A percentile compares a stretch with the other conserved stretches of the same genome.
Evolutionary conservation across 1,140 invertebrate species (phyloP).

Genomic region (Oryzaephilus surinamensis): DNA sequence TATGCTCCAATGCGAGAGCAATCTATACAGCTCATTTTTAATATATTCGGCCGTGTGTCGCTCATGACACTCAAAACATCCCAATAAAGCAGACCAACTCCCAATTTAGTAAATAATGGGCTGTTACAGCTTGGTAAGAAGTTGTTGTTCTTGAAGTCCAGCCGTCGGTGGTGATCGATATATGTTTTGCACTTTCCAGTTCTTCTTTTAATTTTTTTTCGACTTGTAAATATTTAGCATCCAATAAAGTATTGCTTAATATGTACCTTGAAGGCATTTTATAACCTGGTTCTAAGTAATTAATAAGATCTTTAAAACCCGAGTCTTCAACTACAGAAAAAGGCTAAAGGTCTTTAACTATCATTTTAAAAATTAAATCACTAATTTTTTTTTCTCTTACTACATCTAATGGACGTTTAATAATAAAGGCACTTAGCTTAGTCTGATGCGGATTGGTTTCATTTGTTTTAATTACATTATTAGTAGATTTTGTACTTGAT

Average conservation of each 20-base stretch:
- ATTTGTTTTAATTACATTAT: not conserved
- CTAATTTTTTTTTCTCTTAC: conserved; percentile 9
- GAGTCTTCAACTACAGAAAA: conserved; percentile 23
- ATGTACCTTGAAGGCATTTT: conserved; percentile 22
- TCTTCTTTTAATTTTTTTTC: conserved; percentile 3
- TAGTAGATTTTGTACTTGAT: not conserved
- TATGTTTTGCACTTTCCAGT: not conserved
- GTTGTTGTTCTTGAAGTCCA: conserved; percentile 10
- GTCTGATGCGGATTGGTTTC: conserved; percentile 1
- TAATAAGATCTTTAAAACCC: conserved; percentile 22
- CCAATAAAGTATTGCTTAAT: conserved; percentile 21
- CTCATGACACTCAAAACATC: conserved; percentile 6
- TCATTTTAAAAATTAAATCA: conserved; percentile 24
- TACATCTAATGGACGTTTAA: conserved; percentile 1
- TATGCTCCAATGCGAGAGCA: not conserved
- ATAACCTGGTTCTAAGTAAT: conserved; percentile 20
- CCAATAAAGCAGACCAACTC: conserved; percentile 5
- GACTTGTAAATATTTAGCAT: conserved; percentile 8
- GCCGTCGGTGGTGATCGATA: conserved; percentile 8
- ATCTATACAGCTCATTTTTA: conserved; percentile 3
- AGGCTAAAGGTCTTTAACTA: conserved; percentile 22
- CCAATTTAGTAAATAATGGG: conserved; percentile 9
- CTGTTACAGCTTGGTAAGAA: conserved; percentile 9
- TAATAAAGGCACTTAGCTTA: not conserved
- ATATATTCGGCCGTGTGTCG: conserved; percentile 8